Percentiles rank a stretch among this genome's conserved stretches.
Conservation (phyloP, 2,797 vertebrate genomes). For the Acestrorhynchus altus region DNA sequence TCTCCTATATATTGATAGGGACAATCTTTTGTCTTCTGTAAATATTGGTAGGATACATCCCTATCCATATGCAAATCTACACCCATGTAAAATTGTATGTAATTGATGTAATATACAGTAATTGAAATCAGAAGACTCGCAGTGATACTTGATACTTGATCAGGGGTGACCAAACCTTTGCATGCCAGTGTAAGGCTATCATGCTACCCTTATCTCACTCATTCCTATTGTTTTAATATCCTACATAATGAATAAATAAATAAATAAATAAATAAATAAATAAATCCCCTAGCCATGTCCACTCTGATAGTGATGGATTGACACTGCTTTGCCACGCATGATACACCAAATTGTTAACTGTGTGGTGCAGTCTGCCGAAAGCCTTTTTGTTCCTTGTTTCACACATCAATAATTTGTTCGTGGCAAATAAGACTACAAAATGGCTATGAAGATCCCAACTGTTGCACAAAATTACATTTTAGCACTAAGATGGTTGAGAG, state of each 20-base stretch:
- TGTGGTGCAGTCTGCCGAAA: conserved; percentile 1
- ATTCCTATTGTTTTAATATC: not conserved
- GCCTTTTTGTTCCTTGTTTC: conserved; percentile 12
- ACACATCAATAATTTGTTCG: not conserved
- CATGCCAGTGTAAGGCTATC: too few species aligned
- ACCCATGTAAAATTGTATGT: too few species aligned
- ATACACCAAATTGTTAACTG: conserved; percentile 29
- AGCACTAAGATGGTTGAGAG: conserved; percentile 3
- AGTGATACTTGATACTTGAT: too few species aligned
- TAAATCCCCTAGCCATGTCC: not conserved
- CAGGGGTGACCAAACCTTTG: too few species aligned
- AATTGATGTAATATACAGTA: too few species aligned
- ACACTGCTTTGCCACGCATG: conserved; percentile 16
- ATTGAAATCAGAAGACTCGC: too few species aligned
- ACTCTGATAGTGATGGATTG: conserved; percentile 17
- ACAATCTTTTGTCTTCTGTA: too few species aligned
- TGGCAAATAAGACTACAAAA: conserved; percentile 12
- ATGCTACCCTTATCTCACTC: not conserved
- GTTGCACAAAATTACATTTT: conserved; percentile 15
- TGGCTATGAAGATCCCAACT: not conserved
- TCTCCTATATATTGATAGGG: too few species aligned
- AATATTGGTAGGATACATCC: too few species aligned
- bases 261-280: not conserved
- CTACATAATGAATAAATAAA: not conserved
- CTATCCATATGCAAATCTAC: too few species aligned